Conservation (phyloP, 2,888 invertebrate species). For the Euproctis similis region DNA sequence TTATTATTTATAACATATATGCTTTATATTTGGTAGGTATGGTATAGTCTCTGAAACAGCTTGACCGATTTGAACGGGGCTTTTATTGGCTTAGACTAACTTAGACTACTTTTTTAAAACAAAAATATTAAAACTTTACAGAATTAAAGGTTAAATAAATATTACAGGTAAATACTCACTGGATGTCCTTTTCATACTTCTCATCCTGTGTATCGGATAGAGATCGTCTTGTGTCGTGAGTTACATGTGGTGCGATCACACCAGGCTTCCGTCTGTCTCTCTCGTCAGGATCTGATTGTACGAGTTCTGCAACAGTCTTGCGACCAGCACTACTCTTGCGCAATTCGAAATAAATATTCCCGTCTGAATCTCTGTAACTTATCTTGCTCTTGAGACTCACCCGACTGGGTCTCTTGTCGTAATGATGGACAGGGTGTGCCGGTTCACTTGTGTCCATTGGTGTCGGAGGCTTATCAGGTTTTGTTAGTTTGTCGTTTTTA, state of each 20-base stretch:
- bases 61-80: no score
- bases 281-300: conserved; percentile 38
- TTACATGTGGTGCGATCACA: conserved; percentile 70
- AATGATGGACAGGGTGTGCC: conserved; percentile 15
- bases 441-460: conserved; percentile 34
- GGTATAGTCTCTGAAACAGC: no score
- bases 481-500: conserved; percentile 3
- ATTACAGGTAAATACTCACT: conserved; percentile 45
- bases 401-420: conserved; percentile 28
- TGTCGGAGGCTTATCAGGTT: conserved; percentile 9
- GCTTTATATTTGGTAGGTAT: no score
- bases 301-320: conserved; percentile 54
- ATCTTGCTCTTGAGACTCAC: conserved; percentile 46
- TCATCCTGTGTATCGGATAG: conserved; percentile 64
- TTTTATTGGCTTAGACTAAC: no score
- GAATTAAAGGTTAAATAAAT: no score
- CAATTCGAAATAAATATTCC: conserved; percentile 27
- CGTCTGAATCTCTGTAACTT: conserved; percentile 41
- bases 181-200: conserved; percentile 73
- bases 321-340: conserved; percentile 49
- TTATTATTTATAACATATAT: no score
- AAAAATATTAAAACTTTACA: no score
- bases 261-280: conserved; percentile 57
- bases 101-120: no score
- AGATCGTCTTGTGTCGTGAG: conserved; percentile 50